Conservation (phyloP, 2,797 vertebrate genomes). For the Phataginus tricuspis region DNA sequence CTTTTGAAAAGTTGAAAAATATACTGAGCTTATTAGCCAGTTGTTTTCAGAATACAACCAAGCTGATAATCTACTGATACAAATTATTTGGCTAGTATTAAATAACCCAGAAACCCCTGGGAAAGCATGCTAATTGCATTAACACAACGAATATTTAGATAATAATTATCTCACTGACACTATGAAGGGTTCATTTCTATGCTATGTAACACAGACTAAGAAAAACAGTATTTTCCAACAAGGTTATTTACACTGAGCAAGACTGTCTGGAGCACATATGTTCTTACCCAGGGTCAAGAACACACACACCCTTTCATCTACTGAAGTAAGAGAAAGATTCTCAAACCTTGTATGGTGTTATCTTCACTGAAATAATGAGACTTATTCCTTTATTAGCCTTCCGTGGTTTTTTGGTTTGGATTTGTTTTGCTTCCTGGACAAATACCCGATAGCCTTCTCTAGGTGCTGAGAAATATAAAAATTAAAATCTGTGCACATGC, state of each 20-base stretch:
- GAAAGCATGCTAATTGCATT: not conserved
- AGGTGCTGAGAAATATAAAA: constrained; percentile 2
- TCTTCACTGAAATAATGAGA: not conserved
- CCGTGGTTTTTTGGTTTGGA: not conserved
- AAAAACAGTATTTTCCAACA: not conserved
- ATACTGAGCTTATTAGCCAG: not conserved
- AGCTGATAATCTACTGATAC: not conserved
- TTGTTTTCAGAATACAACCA: constrained; percentile 17
- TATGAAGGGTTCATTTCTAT: not conserved
- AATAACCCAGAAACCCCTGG: not conserved
- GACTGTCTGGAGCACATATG: not conserved
- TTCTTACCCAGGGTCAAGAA: not conserved
- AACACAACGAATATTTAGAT: not conserved
- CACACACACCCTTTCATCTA: not conserved
- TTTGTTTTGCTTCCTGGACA: constrained; percentile 22
- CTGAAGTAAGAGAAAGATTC: not conserved
- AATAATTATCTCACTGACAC: not conserved
- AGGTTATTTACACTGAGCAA: not conserved
- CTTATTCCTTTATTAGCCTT: not conserved
- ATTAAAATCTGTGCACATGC: not conserved
- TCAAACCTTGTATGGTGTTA: not conserved
- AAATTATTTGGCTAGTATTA: not conserved
- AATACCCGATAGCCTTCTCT: not conserved
- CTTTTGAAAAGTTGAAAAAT: constrained; percentile 60
- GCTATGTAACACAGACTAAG: not conserved